These are phyloP conservation scores for Aulostomus chinensis DNA, from an alignment of 2,797 vertebrate species.

Conservation along the genomic window DNA sequence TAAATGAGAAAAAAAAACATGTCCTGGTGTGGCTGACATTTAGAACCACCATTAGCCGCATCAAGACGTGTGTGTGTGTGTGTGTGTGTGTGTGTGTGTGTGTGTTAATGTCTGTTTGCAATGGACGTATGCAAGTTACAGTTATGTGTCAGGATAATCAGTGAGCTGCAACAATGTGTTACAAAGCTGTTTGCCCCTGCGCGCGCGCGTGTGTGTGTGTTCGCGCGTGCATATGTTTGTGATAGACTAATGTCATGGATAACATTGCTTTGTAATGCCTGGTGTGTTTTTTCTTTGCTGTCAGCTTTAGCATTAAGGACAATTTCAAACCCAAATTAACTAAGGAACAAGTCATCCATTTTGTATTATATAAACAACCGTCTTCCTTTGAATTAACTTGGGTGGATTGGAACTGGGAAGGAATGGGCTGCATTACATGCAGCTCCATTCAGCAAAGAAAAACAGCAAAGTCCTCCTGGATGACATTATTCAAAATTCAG, in stretches of 20 bases:
- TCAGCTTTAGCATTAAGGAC: slow-evolving; percentile 28
- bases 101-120: slow-evolving; percentile 18
- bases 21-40: slow-evolving; percentile 70
- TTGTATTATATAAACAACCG: slow-evolving; percentile 16
- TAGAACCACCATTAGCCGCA: slow-evolving; percentile 65
- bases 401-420: slow-evolving; percentile 13
- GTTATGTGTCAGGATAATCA: slow-evolving; percentile 54
- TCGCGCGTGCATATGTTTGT: not conserved
- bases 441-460: slow-evolving; percentile 16
- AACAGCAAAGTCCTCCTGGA: slow-evolving; percentile 6
- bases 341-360: slow-evolving; percentile 30
- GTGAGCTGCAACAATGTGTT: slow-evolving; percentile 48
- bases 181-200: slow-evolving; percentile 39
- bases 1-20: slow-evolving; percentile 63
- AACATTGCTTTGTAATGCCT: slow-evolving; percentile 45
- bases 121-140: too few relatives aligned
- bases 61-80: slow-evolving; percentile 16
- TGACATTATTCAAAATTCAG: too few relatives aligned
- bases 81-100: slow-evolving; percentile 25
- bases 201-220: not conserved
- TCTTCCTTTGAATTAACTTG: slow-evolving; percentile 29
- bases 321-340: slow-evolving; percentile 39
- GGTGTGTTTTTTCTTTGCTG: slow-evolving; percentile 42
- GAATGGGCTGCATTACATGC: slow-evolving; percentile 16
- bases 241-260: slow-evolving; percentile 43